Evolutionary conservation across 2,113 vertebrate species (phyloP).

Genomic region (Neolamprologus tretocephalus): DNA sequence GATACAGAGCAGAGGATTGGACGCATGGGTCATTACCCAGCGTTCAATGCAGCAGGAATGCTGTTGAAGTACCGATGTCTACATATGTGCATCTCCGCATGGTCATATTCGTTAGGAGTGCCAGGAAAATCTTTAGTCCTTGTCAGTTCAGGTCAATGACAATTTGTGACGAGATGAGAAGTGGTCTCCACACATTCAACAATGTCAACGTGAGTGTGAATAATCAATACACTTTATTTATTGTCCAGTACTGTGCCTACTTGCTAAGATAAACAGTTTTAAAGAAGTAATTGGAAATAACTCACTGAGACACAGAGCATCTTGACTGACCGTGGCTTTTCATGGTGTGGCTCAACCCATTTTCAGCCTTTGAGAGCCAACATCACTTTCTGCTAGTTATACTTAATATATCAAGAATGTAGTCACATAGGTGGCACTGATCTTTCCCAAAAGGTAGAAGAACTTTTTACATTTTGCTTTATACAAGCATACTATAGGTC

Average conservation of each 20-base stretch:
- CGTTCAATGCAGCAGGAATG: conserved; percentile 51
- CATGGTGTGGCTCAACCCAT: background rate
- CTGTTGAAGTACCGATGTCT: conserved; percentile 1
- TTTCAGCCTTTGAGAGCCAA: background rate
- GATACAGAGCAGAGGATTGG: conserved; percentile 48
- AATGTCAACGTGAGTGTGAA: background rate
- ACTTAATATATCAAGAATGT: background rate
- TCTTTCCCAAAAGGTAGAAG: background rate
- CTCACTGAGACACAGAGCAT: background rate
- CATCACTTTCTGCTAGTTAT: background rate
- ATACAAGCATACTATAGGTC: background rate
- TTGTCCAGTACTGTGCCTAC: background rate
- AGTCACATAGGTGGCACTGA: background rate
- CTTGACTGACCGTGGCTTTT: background rate
- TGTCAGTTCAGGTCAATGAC: conserved; percentile 14
- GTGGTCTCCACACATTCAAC: background rate
- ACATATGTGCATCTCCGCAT: conserved; percentile 10
- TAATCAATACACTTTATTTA: background rate
- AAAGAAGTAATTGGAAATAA: background rate
- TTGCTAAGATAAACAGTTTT: background rate
- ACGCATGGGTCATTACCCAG: conserved; percentile 60
- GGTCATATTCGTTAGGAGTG: background rate
- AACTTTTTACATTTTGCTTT: background rate
- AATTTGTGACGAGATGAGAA: background rate
- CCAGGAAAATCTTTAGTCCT: conserved; percentile 25